These are phyloP conservation scores for Xestia ashworthii DNA, from an alignment of 2,888 invertebrate species.

Conservation along the genomic window DNA sequence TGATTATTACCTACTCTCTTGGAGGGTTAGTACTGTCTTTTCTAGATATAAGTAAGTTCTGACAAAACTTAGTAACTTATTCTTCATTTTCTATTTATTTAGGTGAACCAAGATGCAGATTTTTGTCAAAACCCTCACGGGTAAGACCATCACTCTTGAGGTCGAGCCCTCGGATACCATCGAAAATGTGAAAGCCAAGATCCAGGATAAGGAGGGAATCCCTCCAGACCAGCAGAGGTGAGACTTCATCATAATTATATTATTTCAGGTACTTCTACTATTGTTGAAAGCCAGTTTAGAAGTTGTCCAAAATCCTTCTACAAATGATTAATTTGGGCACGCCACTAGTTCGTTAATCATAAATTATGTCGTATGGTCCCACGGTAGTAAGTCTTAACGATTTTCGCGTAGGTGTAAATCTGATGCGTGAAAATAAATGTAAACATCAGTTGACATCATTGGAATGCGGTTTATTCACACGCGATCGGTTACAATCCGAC, in stretches of 20 bases:
- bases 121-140: constrained; percentile 98
- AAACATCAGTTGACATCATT: constrained; percentile 34
- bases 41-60: background rate
- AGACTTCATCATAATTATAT: constrained; percentile 21
- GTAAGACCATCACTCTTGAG: constrained; percentile 98
- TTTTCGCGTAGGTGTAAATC: background rate
- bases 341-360: too few relatives aligned
- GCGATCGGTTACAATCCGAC: constrained; percentile 21
- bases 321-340: background rate
- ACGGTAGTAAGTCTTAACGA: too few relatives aligned
- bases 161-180: constrained; percentile 98
- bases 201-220: constrained; percentile 97
- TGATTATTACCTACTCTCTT: background rate
- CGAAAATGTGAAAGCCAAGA: constrained; percentile 98
- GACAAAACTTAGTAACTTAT: background rate
- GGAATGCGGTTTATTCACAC: constrained; percentile 44
- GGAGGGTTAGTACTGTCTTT: background rate
- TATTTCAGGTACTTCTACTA: background rate
- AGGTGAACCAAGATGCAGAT: constrained; percentile 95
- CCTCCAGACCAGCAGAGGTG: constrained; percentile 95
- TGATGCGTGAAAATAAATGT: background rate
- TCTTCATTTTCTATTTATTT: constrained; percentile 11
- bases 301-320: background rate
- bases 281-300: background rate
- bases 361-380: background rate